These are phyloP conservation scores for Drosophila lacteicornis DNA, from an alignment of 1,140 invertebrate species.

Conservation along the genomic window DNA sequence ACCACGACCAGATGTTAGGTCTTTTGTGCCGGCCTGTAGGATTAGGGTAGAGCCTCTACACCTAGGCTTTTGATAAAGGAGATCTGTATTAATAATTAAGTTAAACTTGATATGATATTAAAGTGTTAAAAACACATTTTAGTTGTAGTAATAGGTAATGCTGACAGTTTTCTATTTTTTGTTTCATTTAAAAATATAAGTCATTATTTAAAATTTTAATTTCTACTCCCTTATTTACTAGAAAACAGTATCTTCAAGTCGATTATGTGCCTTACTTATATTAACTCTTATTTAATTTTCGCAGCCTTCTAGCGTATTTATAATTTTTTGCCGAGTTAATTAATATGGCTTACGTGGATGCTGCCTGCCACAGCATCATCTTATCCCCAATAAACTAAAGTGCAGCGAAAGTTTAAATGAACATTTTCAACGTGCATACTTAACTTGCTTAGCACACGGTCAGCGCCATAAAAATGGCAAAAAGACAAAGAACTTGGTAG, in stretches of 20 bases:
- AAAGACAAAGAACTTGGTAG: slow-evolving; percentile 36
- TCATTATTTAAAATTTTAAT: no score
- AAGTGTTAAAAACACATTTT: no score
- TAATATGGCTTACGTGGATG: slow-evolving; percentile 58
- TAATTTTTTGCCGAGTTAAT: slow-evolving; percentile 57
- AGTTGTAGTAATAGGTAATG: no score
- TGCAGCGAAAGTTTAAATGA: slow-evolving; percentile 60
- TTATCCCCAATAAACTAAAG: slow-evolving; percentile 21
- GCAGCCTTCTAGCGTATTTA: slow-evolving; percentile 26
- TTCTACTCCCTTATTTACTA: not conserved
- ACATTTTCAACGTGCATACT: slow-evolving; percentile 37
- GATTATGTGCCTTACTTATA: not conserved
- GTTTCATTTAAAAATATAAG: no score
- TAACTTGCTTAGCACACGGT: slow-evolving; percentile 52
- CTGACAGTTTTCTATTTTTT: no score
- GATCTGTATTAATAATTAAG: no score
- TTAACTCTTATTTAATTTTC: slow-evolving; percentile 26
- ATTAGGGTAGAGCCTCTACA: no score
- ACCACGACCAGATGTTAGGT: no score
- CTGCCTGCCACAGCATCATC: slow-evolving; percentile 27
- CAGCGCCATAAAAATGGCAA: slow-evolving; percentile 59
- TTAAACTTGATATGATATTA: no score
- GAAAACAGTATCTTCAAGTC: not conserved
- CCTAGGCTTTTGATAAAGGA: no score
- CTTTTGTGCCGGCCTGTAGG: no score